Evolutionary conservation across 2,113 vertebrate species (phyloP).

Genomic region (Ammodytes dubius): DNA sequence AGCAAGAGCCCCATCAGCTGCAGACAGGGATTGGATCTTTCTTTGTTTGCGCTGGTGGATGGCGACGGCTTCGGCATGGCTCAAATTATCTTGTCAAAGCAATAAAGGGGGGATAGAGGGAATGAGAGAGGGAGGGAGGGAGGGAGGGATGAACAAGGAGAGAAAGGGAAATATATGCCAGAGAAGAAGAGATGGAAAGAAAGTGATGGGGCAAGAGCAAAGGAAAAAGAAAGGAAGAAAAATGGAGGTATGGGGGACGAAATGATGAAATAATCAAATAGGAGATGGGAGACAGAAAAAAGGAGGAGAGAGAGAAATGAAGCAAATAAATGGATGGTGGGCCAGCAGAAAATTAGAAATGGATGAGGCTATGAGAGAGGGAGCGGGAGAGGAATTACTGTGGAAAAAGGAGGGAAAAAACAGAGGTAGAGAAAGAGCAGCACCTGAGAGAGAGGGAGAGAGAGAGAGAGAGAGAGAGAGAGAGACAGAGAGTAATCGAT

Average conservation of each 20-base stretch:
- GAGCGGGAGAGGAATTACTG: neutral
- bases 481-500: slow-evolving; percentile 90
- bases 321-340: slow-evolving; percentile 41
- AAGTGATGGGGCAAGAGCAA: neutral
- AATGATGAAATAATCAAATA: slow-evolving; percentile 67
- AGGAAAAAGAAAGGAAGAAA: neutral
- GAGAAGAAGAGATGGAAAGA: neutral
- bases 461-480: slow-evolving; percentile 75
- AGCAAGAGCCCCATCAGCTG: slow-evolving; percentile 69
- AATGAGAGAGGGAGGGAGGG: slow-evolving; percentile 22
- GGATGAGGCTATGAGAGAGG: slow-evolving; percentile 23
- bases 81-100: slow-evolving; percentile 87
- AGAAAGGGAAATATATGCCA: slow-evolving; percentile 30
- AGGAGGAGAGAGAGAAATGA: slow-evolving; percentile 44
- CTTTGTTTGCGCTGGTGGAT: slow-evolving; percentile 80
- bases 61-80: slow-evolving; percentile 77
- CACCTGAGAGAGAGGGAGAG: slow-evolving; percentile 50
- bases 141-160: slow-evolving; percentile 45
- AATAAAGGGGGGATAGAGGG: slow-evolving; percentile 68
- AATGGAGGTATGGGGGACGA: slow-evolving; percentile 51
- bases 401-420: slow-evolving; percentile 10
- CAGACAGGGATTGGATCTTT: slow-evolving; percentile 75
- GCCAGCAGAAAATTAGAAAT: slow-evolving; percentile 47
- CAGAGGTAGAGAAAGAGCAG: slow-evolving; percentile 8
- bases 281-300: slow-evolving; percentile 30